Conservation (phyloP, 1,140 invertebrate species). For the Homarus americanus region DNA sequence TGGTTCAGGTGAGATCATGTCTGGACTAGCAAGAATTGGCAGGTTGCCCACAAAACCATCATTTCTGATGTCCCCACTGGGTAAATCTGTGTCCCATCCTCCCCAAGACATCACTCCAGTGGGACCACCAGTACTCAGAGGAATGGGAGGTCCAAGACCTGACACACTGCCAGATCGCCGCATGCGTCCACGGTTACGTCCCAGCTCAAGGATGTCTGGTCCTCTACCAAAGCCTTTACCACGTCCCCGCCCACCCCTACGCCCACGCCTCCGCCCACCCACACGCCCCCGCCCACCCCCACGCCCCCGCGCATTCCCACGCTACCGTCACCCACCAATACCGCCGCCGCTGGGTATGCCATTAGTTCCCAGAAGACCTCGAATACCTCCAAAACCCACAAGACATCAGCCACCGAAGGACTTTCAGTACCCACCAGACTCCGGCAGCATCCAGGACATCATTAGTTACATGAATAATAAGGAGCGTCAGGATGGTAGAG, state of each 20-base stretch:
- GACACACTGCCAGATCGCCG: not conserved
- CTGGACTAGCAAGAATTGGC: not conserved
- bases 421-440: conserved; percentile 41
- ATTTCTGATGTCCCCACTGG: not conserved
- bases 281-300: not conserved
- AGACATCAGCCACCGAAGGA: conserved; percentile 33
- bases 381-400: not conserved
- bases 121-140: not conserved
- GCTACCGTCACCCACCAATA: conserved; percentile 13
- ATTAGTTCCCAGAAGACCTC: conserved; percentile 25
- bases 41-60: not conserved
- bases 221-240: conserved; percentile 1
- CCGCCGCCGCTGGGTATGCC: conserved; percentile 31
- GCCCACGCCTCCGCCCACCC: conserved; percentile 6
- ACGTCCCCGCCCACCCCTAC: not conserved
- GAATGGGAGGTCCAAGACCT: not conserved
- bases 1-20: no score
- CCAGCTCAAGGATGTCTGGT: conserved; percentile 30
- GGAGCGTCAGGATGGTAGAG: not conserved
- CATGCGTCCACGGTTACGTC: conserved; percentile 14
- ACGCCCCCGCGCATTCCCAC: conserved; percentile 1
- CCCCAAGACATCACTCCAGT: not conserved
- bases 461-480: conserved; percentile 42
- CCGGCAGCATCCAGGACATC: conserved; percentile 53
- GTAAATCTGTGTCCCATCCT: not conserved